Evolutionary conservation across 2,113 vertebrate species (phyloP), one percentile per base, ranked within the genome.

Genomic region (Emberiza fucata): DNA sequence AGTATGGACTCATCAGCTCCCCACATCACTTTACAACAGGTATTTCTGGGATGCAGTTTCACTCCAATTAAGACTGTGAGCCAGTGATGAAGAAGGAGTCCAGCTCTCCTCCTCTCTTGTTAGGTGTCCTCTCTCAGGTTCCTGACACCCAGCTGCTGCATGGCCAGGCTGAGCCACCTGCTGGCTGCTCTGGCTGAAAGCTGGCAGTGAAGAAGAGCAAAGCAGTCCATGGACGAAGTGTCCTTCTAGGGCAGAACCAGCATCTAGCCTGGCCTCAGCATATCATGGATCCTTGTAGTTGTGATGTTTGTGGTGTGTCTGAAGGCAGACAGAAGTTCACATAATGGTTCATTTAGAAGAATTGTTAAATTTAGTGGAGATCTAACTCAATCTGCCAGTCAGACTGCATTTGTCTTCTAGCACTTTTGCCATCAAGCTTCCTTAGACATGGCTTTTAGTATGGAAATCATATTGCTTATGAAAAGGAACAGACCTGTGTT

Each of bases 211-310:
- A 53, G 64, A 65, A 44, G n/a, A 48, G 6, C 18, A 88, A 82
- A 86, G 33, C 18, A 31, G 8, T 12, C 0, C 0, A 21, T 7
- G 45, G n/a, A 45, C 57, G 37, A 81, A 37, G 9, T 5, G 10
- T 14, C 47, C 29, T 59, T 45, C 44, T 14, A 1, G 8, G 25
- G 20, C 8, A 79, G 16, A 75, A 5, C 5, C 61, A 82, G 25
- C 20, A 45, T 31, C 47, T n/a, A 50, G 17, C 2, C 2, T 39
- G 66, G n/a, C 44, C 47, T 91, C 80, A 60, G 39, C 4, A 11
- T 25, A 44, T 17, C 29, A 61, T 14, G 18, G 44, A 64, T 53
- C 33, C 39, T 16, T 11, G 33, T 1, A 2, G 42, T 76, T 64
- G 23, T 68, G 8, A 33, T 50, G 18, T 18, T 53, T 1, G 1